Conservation (phyloP, 2,797 vertebrate genomes). For the Psittacula echo region DNA sequence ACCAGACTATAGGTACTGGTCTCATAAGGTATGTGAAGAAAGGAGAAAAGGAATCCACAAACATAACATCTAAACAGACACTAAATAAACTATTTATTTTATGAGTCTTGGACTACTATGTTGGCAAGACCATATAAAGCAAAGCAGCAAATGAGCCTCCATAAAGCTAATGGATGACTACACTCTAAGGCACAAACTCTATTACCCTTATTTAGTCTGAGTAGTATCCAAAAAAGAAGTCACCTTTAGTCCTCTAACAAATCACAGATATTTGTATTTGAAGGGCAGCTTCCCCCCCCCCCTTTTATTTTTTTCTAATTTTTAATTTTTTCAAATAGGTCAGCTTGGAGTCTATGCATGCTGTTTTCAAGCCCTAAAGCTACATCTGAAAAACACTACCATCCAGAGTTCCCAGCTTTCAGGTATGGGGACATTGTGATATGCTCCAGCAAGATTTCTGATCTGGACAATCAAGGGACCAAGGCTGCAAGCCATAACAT, state of each 20-base stretch:
- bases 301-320: not conserved
- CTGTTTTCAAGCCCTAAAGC: slow-evolving; percentile 20
- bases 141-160: not conserved
- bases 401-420: not conserved
- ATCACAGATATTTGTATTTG: not conserved
- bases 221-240: not conserved
- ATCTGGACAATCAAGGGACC: not conserved
- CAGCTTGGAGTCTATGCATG: not conserved
- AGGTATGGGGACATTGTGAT: not conserved
- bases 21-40: not conserved
- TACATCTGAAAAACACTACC: not conserved
- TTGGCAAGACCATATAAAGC: not conserved
- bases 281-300: rapidly evolving
- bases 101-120: not conserved
- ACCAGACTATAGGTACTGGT: not conserved
- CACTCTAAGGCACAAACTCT: not conserved
- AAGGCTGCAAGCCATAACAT: slow-evolving; percentile 19
- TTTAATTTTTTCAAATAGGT: not conserved
- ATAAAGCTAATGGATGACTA: not conserved
- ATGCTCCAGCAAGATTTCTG: not conserved
- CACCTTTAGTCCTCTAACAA: not conserved
- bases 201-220: not conserved
- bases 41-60: not conserved
- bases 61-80: not conserved
- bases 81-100: not conserved